Evolutionary conservation across 2,797 vertebrate genomes (phyloP).

Genomic region (Heterohyrax brucei): DNA sequence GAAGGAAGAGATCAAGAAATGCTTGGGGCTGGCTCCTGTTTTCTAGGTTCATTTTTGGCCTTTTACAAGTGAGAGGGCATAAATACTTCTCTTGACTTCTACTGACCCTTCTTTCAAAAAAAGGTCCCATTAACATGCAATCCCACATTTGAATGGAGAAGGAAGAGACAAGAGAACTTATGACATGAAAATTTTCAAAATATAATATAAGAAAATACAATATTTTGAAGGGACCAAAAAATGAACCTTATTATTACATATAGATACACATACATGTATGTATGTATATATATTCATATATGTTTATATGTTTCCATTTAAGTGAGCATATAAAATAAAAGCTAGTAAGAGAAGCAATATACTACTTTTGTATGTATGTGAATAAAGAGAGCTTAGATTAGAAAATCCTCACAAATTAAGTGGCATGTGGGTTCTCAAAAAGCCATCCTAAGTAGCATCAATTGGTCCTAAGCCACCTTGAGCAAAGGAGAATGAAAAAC

Average conservation of each 20-base stretch:
- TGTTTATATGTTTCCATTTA: neutral
- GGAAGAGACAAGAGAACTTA: neutral
- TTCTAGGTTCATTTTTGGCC: neutral
- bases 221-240: neutral
- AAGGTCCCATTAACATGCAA: neutral
- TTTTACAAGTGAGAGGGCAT: neutral
- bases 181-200: neutral
- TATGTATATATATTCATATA: neutral
- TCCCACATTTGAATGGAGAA: neutral
- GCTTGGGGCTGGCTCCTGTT: neutral
- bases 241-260: neutral
- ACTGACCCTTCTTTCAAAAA: neutral
- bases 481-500: too few relatives aligned
- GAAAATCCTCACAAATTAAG: neutral
- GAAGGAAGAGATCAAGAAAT: neutral
- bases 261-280: neutral
- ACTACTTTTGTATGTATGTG: neutral
- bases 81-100: neutral
- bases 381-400: neutral
- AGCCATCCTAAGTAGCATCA: too few relatives aligned
- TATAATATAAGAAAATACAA: neutral
- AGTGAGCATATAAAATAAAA: too few relatives aligned
- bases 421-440: too few relatives aligned
- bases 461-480: too few relatives aligned
- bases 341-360: too few relatives aligned